Evolutionary conservation across 2,888 invertebrate species (phyloP), one percentile per base, ranked within the genome.

Genomic region (Chrysolina haemoptera): DNA sequence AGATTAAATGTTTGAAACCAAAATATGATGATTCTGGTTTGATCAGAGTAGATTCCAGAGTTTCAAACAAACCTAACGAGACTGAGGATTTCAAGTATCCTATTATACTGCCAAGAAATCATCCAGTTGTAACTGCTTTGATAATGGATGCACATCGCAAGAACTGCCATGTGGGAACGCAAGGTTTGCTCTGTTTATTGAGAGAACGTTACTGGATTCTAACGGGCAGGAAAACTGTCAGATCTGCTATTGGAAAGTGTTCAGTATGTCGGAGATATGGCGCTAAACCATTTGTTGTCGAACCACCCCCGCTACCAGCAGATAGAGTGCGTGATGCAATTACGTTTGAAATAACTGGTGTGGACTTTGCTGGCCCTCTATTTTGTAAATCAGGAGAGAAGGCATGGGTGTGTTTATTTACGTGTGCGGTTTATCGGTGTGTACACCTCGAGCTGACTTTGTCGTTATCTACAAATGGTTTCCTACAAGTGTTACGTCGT

Each of bases 391-490:
- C 73, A 41, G 79, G 81, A 10, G 55, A 75, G 35, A 35, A 35
- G 35, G 35, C 35, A 35, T 35, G 35, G 35, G 35, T 35, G 35
- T 35, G 35, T 35, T 46, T 88, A 1, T 85, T 84, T 71, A 88
- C 88, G 0, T 89, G 88, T 80, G 85, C 87, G 0, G 79, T 86
- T 0, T 87, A 85, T 48, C 80, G 86, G 8, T 84, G 84, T 0
- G 78, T 88, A 11, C 86, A 88, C 76, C 76, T 88, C 16, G 88
- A 88, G 76, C 27, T 86, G 6, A 80, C 85, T 0, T 74, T 63
- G 0, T 78, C 82, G 8, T 71, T 86, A 10, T 80, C 81, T 3
- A 83, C 86, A 0, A 70, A 78, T 18, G 74, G 76, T 12, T 86
- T 88, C 73, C 46, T 88, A 5, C 76, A 78, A 53, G 80, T 82